Conservation (phyloP, 2,113 vertebrate genomes). For the Peromyscus maniculatus region DNA sequence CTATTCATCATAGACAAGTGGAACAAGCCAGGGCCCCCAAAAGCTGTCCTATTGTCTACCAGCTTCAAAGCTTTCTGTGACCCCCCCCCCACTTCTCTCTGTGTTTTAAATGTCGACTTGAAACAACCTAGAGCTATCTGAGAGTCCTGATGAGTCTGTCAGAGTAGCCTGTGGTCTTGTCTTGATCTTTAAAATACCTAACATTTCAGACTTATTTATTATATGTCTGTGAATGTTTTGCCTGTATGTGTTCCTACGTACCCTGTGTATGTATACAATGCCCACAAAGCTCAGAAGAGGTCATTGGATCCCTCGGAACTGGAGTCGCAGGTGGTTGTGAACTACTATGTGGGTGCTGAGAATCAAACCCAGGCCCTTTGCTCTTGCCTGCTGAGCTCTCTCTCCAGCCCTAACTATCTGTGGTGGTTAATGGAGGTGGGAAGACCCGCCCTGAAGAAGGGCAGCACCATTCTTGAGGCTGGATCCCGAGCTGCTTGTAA, state of each 20-base stretch:
- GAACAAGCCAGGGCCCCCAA: neutral
- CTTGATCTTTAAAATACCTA: too few species aligned
- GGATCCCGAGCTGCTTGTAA: neutral
- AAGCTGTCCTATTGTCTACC: neutral
- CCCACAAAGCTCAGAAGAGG: neutral
- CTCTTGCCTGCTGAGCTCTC: neutral
- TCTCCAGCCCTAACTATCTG: neutral
- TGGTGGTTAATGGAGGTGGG: neutral
- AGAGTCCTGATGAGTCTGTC: neutral
- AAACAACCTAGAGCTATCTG: neutral
- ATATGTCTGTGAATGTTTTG: neutral
- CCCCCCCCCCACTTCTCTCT: neutral
- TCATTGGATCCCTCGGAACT: neutral
- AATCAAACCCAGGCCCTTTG: neutral
- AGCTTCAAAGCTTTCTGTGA: neutral
- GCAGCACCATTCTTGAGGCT: neutral
- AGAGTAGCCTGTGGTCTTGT: neutral
- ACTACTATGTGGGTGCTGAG: neutral
- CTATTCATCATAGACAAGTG: neutral
- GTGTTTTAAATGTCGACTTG: neutral
- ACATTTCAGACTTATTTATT: neutral
- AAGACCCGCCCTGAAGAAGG: neutral
- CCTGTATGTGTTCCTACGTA: neutral
- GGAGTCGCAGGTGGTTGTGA: neutral
- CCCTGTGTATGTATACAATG: neutral